Base-by-base conservation (phyloP, 2,888 invertebrate genomes). In the Yponomeuta sedellus region DNA sequence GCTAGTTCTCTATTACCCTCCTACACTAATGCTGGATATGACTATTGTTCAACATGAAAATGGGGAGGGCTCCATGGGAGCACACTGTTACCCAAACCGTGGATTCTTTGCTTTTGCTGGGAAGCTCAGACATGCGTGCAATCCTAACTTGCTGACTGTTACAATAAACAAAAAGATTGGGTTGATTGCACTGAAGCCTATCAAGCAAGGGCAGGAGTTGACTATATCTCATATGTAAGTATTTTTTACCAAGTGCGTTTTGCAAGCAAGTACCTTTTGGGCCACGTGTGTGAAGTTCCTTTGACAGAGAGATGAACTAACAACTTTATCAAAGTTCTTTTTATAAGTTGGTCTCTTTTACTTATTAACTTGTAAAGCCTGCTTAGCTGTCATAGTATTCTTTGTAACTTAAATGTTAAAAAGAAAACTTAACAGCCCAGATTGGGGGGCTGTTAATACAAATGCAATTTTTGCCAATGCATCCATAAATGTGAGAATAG, bases 41-140 rank as follows among this genome's bases (percentile, higher is more conserved):
- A 12, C 12, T 10, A n/a, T 56, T 22, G 12, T 57, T 16, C 56
- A 64, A 25, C 20, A 56, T n/a, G 25, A 12, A 28, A 16, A 64
- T 3, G 10, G 20, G 16, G 44, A 52, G 28, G 20, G 56, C 16
- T 22, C 57, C 10, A n/a, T 64, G 28, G 25, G 28, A 5, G 20
- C 25, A 12, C 64, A 64, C 12, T 1, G 1, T 25, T 10, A 34
- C 40, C 0, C 8, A 11, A 64, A 67, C 28, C 59, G 2, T n/a
- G 70, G 68, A 16, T 69, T 28, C 52, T 67, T 68, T n/a, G 34
- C 68, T 0, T 70, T 70, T 64, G 34, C 65, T 3, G 66, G 68
- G 20, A 69, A 66, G 34, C 40, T 70, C 19, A 67, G 61, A 52
- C 65, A 69, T 40, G 19, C 20, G 8, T 69, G 69, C 61, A 58